Evolutionary conservation across 2,797 vertebrate species (phyloP).

Genomic region (Sylvilagus floridanus): DNA sequence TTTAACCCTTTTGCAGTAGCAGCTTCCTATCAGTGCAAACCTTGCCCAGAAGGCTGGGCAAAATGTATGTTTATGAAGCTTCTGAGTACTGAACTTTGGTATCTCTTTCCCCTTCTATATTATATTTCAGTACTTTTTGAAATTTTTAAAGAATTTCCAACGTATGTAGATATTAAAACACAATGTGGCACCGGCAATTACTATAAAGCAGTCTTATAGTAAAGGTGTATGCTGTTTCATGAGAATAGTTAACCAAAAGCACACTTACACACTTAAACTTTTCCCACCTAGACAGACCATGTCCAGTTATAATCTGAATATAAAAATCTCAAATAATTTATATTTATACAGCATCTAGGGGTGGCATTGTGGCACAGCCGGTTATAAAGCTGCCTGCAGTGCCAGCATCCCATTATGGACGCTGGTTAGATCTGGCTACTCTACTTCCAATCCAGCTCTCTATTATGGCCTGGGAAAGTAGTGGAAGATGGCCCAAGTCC

Average conservation of each 20-base stretch:
- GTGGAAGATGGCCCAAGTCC: too few relatives aligned
- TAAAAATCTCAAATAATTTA: background rate
- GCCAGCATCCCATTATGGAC: too few relatives aligned
- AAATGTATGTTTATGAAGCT: background rate
- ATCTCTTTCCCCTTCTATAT: background rate
- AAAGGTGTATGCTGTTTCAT: background rate
- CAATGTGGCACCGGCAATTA: background rate
- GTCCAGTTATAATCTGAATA: background rate
- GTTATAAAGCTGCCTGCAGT: too few relatives aligned
- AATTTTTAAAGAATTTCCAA: background rate
- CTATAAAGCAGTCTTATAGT: background rate
- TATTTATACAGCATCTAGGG: slow-evolving; percentile 11
- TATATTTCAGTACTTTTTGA: slow-evolving; percentile 15
- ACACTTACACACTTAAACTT: slow-evolving; percentile 23
- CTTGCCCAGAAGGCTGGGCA: background rate
- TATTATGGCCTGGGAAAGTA: too few relatives aligned
- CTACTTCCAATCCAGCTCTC: too few relatives aligned
- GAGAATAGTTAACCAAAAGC: background rate
- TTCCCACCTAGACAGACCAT: background rate
- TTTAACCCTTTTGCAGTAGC: background rate
- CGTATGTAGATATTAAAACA: background rate
- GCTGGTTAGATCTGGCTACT: too few relatives aligned
- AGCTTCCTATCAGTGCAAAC: background rate
- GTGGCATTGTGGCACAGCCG: background rate
- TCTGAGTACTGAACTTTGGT: background rate